These are phyloP conservation scores for Sesia apiformis DNA, from an alignment of 2,888 invertebrate genomes.

Conservation along the genomic window DNA sequence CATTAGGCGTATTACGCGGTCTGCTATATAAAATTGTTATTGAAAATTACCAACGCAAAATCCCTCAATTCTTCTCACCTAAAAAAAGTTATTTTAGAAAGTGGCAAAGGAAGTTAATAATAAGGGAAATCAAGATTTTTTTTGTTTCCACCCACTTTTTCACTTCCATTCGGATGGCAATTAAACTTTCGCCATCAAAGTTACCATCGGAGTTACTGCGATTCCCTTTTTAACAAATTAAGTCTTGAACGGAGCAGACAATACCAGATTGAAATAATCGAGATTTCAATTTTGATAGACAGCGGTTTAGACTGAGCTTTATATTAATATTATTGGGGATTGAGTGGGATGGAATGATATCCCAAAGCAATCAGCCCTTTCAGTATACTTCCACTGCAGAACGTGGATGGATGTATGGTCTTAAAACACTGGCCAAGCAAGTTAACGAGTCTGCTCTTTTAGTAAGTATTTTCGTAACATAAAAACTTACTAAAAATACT, in stretches of 20 bases:
- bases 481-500: no score
- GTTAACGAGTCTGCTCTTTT: no score
- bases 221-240: conserved; percentile 1
- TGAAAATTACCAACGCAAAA: no score
- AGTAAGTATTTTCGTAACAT: no score
- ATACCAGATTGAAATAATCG: background rate
- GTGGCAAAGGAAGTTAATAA: background rate
- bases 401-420: no score
- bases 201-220: background rate
- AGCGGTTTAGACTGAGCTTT: background rate
- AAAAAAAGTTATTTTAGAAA: conserved; percentile 6
- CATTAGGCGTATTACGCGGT: no score
- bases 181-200: conserved; percentile 8
- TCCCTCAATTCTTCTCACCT: background rate
- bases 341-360: no score
- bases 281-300: background rate
- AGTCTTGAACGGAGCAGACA: background rate
- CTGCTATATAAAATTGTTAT: no score
- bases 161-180: conserved; percentile 6
- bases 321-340: no score
- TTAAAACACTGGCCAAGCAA: no score
- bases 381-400: no score
- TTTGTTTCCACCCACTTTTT: background rate
- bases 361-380: no score
- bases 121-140: background rate